These are phyloP conservation scores for Stercorarius parasiticus DNA, from an alignment of 2,113 vertebrate species.

Conservation along the genomic window DNA sequence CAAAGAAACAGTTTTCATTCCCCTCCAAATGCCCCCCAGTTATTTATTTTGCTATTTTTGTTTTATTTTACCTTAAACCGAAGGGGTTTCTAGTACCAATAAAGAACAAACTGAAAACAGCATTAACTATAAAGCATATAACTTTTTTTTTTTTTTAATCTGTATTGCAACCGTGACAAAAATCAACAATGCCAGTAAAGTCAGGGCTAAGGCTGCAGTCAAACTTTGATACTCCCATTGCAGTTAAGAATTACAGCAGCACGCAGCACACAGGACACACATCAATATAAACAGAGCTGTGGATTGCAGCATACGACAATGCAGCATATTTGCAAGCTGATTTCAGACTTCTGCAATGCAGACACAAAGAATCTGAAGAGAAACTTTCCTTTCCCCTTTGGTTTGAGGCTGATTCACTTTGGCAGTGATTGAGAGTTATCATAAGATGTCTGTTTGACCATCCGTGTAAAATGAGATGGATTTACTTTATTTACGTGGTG, in stretches of 20 bases:
- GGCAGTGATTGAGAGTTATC: slow-evolving; percentile 13
- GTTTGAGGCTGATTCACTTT: slow-evolving; percentile 10
- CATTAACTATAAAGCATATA: not conserved
- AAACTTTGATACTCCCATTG: not conserved
- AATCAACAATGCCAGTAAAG: slow-evolving; percentile 12
- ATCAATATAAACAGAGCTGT: not conserved
- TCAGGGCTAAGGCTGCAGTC: not conserved
- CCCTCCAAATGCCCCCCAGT: slow-evolving; percentile 3
- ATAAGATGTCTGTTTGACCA: slow-evolving; percentile 9
- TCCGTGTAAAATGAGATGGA: slow-evolving; percentile 15
- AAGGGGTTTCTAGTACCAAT: slow-evolving; percentile 19
- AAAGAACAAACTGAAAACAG: slow-evolving; percentile 16
- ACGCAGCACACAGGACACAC: not conserved
- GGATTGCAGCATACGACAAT: not conserved
- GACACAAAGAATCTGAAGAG: not conserved
- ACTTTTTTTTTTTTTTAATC: not conserved
- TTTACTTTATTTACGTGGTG: not conserved
- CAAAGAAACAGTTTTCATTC: slow-evolving; percentile 42
- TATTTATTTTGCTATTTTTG: slow-evolving; percentile 67
- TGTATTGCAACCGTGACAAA: not conserved
- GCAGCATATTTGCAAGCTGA: not conserved
- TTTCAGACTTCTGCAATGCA: slow-evolving; percentile 32
- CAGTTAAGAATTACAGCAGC: not conserved
- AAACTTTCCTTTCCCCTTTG: not conserved
- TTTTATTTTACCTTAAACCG: slow-evolving; percentile 36